Evolutionary conservation across 1,140 invertebrate species (phyloP), one percentile per base, ranked within the genome.

Genomic region (Matsumurasca onukii): DNA sequence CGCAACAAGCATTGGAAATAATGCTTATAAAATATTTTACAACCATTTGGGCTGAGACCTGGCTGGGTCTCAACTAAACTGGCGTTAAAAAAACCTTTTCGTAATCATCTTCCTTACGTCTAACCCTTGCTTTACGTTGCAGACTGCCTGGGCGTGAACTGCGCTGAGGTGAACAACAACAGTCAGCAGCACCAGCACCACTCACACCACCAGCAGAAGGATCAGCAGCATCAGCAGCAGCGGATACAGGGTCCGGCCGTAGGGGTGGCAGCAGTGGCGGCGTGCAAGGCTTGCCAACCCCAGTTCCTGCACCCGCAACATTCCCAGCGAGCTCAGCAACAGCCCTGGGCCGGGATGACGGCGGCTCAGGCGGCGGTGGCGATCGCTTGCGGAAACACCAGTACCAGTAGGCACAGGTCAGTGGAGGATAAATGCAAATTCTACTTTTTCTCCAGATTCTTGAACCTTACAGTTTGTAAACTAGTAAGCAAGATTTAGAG

Each of bases 271-370:
- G 70, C 70, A 0, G 70, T 71, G n/a, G 70, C 70, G 0, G 34
- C 65, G 0, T 70, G 69, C 25, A 67, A 65, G 29, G 34, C 69
- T 15, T 70, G 69, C 30, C 69, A 66, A 13, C 70, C 66, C 12
- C 64, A 66, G 30, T 71, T 71, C 70, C 61, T 68, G 24, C 61
- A 66, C n/a, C 70, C 67, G 15, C 67, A 61, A 22, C 51, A 55
- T 13, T 22, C 25, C 27, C 24, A 52, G 0, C 22, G 34, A 12
- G 31, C 55, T 2, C 70, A 69, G 55, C n/a, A n/a, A n/a, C 67
- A 69, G 63, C 70, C 70, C 30, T 71, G 70, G 70, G 31, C 67
- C 1, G 70, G 67, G 24, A 55, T 71, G 15, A 66, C 70, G 15
- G 69, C 68, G 61, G 25, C 29, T 20, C 51, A 69, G 15, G 63